Conservation (phyloP, 2,113 vertebrate genomes). For the Anser brachyrhynchus region DNA sequence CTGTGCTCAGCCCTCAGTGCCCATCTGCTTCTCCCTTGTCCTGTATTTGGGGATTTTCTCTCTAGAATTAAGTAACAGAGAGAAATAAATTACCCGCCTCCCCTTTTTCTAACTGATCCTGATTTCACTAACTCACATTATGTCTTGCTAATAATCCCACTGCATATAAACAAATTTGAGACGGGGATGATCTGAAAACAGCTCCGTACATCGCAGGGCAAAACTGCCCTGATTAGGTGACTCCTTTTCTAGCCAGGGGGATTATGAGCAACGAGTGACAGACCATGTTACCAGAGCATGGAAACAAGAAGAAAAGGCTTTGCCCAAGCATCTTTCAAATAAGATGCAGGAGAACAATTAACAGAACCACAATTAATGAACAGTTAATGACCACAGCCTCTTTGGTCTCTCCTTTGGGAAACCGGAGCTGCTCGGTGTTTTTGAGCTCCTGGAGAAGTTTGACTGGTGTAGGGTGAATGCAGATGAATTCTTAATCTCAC, state of each 20-base stretch:
- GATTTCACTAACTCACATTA: background rate
- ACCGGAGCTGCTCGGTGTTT: background rate
- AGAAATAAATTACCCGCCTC: background rate
- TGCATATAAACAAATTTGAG: background rate
- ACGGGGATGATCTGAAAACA: accelerated
- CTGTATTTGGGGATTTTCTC: background rate
- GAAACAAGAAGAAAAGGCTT: background rate
- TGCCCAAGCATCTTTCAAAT: background rate
- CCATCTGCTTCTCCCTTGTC: accelerated
- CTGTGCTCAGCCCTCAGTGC: background rate
- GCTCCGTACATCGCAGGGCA: accelerated
- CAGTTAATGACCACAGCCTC: accelerated
- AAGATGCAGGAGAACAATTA: background rate
- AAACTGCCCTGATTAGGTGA: background rate
- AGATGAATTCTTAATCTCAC: background rate
- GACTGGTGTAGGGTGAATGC: accelerated
- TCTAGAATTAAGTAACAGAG: background rate
- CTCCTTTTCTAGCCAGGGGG: background rate
- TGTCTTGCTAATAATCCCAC: background rate
- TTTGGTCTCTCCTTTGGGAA: background rate
- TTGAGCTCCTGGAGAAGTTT: background rate
- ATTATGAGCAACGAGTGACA: background rate
- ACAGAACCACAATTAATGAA: no score
- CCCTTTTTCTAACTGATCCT: background rate
- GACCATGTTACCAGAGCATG: background rate